phyloP scores from a whole-genome alignment of 2,888 invertebrate species.

The Archaeoteleia sp. region DNA sequence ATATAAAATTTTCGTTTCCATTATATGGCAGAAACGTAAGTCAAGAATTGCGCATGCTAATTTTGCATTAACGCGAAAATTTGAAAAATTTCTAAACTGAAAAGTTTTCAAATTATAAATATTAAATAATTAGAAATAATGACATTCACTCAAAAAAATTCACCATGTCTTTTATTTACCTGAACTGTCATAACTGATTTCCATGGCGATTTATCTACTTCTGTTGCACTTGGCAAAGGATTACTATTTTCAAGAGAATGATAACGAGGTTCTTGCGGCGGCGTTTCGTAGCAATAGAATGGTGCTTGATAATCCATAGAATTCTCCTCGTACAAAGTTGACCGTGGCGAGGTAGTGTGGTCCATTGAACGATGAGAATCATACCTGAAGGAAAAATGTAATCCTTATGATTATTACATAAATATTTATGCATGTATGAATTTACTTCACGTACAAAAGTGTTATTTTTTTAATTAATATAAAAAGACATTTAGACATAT shows the following conservation, averaged over 20 bases:
- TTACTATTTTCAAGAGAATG: conserved; percentile 55
- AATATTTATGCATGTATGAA: too few species aligned
- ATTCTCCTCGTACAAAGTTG: conserved; percentile 66
- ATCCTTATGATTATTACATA: too few species aligned
- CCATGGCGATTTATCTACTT: conserved; percentile 63
- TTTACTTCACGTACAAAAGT: too few species aligned
- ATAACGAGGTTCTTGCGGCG: conserved; percentile 66
- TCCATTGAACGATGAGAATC: conserved; percentile 59
- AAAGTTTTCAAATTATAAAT: too few species aligned
- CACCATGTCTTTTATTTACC: conserved; percentile 55
- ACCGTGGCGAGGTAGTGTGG: conserved; percentile 61
- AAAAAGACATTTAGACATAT: too few species aligned
- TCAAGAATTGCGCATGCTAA: too few species aligned
- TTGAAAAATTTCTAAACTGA: too few species aligned
- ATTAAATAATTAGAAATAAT: too few species aligned
- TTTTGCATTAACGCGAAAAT: too few species aligned
- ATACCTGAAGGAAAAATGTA: conserved; percentile 58
- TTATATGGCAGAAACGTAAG: too few species aligned
- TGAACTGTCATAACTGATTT: conserved; percentile 61
- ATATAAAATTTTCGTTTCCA: background rate
- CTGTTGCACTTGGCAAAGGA: conserved; percentile 47
- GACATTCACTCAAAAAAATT: too few species aligned
- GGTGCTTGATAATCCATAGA: conserved; percentile 65
- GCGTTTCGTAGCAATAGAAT: conserved; percentile 68
- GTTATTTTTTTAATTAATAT: too few species aligned